Base-by-base conservation (phyloP, 2,113 vertebrate species). In the Urocitellus parryii region DNA sequence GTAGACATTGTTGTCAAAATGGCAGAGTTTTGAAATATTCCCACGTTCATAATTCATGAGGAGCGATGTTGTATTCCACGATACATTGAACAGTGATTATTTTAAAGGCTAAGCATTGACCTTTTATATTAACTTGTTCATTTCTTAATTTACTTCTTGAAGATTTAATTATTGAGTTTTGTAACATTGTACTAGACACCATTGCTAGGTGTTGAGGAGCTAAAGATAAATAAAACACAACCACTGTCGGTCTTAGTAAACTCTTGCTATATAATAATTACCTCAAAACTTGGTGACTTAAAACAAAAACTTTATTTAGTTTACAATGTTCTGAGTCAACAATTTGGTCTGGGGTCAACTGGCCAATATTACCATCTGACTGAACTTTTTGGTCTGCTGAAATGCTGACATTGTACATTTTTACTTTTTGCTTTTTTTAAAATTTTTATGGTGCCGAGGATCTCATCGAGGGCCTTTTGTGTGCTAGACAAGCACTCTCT, bases 121-220 rank as follows among this genome's bases (percentile, higher is more conserved):
- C 14, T 61, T 25, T 85, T 76, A 80, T 7, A 4, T 34, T 87
- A 34, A 70, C 34, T 34, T 85, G n/a, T 76, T 73, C 20, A 67
- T 91, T 88, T 87, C 24, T 78, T 89, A 88, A 84, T 68, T 90
- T 48, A 78, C 17, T 63, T 39, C 39, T 85, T 82, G 4, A 80
- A 25, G 8, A 37, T 77, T 68, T 79, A 53, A 82, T 81, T n/a
- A 42, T 14, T 39, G 67, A 83, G 39, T 53, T 14, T 53, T 53
- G 2, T 53, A 53, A 53, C 51, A 45, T 29, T 24, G 39, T 51
- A 45, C 45, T 51, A 84, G 42, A 53, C 32, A 61, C 51, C 5
- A 4, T 80, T 27, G 8, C 51, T 70, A 63, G 34, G 77, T 70
- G 34, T 22, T 76, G 72, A 42, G 61, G 42, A 84, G 25, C 56